Evolutionary conservation across 2,888 invertebrate genomes (phyloP).

Genomic region (Cecidostiba fungosa): DNA sequence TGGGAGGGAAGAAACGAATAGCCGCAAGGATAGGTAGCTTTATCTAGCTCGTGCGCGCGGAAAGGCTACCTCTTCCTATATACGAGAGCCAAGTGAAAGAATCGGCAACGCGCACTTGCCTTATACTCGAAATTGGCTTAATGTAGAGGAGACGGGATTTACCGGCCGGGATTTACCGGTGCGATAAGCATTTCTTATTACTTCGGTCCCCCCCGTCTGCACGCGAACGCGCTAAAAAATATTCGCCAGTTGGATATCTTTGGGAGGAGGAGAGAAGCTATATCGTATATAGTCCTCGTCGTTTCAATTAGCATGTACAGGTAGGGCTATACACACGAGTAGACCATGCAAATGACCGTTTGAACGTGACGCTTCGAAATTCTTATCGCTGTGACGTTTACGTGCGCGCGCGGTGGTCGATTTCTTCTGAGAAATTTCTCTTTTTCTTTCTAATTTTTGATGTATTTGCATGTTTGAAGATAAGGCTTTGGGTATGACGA

Average conservation of each 20-base stretch:
- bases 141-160: slow-evolving; percentile 15
- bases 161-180: background rate
- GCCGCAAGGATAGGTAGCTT: background rate
- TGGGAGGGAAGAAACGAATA: background rate
- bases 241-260: background rate
- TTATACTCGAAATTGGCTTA: slow-evolving; percentile 24
- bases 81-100: slow-evolving; percentile 10
- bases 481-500: background rate
- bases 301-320: slow-evolving; percentile 36
- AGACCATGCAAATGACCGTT: background rate
- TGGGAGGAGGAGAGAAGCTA: background rate
- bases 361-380: slow-evolving; percentile 16
- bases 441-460: background rate
- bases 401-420: background rate
- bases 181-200: slow-evolving; percentile 26
- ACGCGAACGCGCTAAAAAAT: slow-evolving; percentile 32
- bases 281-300: background rate
- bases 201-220: background rate
- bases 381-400: slow-evolving; percentile 1
- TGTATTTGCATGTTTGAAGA: background rate
- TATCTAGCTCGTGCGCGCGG: background rate
- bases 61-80: background rate
- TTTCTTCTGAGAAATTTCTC: background rate
- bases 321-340: background rate
- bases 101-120: slow-evolving; percentile 3